Evolutionary conservation across 2,797 vertebrate species (phyloP).

Genomic region (Betta splendens): DNA sequence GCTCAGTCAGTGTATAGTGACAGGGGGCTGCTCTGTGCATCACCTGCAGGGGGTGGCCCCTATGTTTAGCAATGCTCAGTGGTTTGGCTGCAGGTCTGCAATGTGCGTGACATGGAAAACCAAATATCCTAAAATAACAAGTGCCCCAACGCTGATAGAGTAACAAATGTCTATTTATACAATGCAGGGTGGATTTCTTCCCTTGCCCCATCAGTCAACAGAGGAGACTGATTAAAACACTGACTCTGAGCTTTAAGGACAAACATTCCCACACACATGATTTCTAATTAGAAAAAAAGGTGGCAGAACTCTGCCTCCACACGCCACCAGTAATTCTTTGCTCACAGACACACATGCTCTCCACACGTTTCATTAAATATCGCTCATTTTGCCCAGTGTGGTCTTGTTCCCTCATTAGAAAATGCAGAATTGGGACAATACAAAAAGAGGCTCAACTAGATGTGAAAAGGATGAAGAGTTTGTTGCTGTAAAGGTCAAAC

Average conservation of each 20-base stretch:
- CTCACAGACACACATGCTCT: background rate
- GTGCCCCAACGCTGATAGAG: constrained; percentile 31
- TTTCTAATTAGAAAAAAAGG: background rate
- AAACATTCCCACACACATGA: constrained; percentile 6
- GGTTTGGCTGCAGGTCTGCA: constrained; percentile 48
- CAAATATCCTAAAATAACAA: constrained; percentile 53
- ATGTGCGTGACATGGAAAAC: constrained; percentile 43
- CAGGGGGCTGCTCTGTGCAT: constrained; percentile 47
- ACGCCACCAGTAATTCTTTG: constrained; percentile 11
- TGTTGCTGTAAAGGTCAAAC: background rate
- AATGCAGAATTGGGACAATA: background rate
- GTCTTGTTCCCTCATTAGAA: background rate
- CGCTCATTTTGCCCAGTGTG: background rate
- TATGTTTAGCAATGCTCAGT: constrained; percentile 18
- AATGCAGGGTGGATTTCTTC: background rate
- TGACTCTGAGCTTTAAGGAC: background rate
- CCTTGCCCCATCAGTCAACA: background rate
- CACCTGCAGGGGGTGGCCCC: constrained; percentile 47
- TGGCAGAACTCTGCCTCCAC: constrained; percentile 15
- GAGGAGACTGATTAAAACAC: background rate
- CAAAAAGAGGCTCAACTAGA: background rate
- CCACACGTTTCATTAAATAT: constrained; percentile 1
- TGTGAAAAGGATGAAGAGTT: background rate
- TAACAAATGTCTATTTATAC: constrained; percentile 18
- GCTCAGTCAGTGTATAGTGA: constrained; percentile 29